Conservation (phyloP, 2,113 vertebrate genomes). For the Macrotis lagotis region DNA sequence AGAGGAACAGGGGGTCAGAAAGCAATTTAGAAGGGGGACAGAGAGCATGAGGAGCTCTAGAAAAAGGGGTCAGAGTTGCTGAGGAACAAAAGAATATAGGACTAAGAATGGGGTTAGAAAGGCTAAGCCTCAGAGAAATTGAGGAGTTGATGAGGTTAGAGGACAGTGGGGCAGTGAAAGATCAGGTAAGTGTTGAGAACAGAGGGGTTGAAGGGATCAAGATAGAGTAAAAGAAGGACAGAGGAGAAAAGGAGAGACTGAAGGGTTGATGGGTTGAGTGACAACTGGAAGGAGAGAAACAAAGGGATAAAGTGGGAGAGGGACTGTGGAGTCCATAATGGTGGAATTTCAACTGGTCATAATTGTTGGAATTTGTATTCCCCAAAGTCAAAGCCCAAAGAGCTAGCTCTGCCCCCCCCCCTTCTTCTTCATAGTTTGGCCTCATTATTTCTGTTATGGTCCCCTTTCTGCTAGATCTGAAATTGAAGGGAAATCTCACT, state of each 20-base stretch:
- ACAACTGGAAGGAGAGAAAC: not conserved
- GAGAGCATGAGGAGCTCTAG: not conserved
- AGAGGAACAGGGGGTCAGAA: not conserved
- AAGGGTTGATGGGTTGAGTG: not conserved
- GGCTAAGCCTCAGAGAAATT: not conserved
- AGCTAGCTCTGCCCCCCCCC: not conserved
- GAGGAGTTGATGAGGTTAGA: not conserved
- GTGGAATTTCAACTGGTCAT: not conserved
- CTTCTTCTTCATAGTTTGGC: not conserved
- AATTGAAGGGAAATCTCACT: not conserved
- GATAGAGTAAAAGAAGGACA: not conserved
- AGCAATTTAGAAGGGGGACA: not conserved
- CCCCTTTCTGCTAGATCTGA: not conserved
- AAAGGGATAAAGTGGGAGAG: not conserved
- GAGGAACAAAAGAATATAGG: not conserved
- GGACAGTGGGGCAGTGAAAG: not conserved
- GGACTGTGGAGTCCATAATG: not conserved
- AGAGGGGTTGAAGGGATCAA: not conserved
- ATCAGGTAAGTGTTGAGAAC: not conserved
- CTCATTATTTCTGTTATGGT: not conserved
- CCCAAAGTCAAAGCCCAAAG: not conserved
- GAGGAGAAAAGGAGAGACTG: not conserved
- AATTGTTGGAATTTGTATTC: not conserved
- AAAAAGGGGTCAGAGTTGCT: not conserved
- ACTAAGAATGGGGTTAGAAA: not conserved